These are phyloP conservation scores for Drosophila chauvacae DNA, from an alignment of 1,140 invertebrate genomes.

Conservation along the genomic window DNA sequence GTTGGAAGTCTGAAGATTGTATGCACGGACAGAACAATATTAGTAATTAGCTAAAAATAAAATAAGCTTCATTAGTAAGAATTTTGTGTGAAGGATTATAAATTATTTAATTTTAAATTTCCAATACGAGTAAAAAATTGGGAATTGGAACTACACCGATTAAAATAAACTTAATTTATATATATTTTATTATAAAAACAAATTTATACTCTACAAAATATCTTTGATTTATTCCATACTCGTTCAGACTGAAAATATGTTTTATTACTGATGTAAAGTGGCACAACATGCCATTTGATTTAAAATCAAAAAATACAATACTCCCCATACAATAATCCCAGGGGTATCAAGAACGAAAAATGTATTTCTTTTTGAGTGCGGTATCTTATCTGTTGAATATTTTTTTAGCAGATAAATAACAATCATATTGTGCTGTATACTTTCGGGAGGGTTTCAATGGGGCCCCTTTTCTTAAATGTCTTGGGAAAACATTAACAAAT, in stretches of 20 bases:
- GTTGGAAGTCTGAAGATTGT: background rate
- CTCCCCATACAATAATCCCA: too few species aligned
- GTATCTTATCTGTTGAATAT: slow-evolving; percentile 26
- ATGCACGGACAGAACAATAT: background rate
- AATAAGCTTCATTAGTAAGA: too few species aligned
- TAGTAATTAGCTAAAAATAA: too few species aligned
- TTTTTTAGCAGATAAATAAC: slow-evolving; percentile 20
- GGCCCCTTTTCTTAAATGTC: slow-evolving; percentile 13
- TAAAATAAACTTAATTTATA: too few species aligned
- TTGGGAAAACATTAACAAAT: slow-evolving; percentile 47
- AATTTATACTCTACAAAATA: background rate
- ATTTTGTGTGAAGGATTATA: too few species aligned
- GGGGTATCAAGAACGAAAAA: background rate
- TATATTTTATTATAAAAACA: too few species aligned
- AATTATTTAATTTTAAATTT: too few species aligned
- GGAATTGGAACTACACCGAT: too few species aligned
- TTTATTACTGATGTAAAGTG: background rate
- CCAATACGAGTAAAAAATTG: too few species aligned
- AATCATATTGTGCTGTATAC: slow-evolving; percentile 21
- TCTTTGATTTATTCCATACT: background rate
- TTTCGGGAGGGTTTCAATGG: slow-evolving; percentile 24
- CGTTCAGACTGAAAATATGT: background rate
- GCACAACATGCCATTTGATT: background rate
- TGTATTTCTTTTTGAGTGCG: background rate
- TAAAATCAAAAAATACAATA: background rate